A percentile compares a stretch with the other conserved stretches of the same genome.
Evolutionary conservation across 2,888 invertebrate genomes (phyloP).

Genomic region (Atethmia centrago): DNA sequence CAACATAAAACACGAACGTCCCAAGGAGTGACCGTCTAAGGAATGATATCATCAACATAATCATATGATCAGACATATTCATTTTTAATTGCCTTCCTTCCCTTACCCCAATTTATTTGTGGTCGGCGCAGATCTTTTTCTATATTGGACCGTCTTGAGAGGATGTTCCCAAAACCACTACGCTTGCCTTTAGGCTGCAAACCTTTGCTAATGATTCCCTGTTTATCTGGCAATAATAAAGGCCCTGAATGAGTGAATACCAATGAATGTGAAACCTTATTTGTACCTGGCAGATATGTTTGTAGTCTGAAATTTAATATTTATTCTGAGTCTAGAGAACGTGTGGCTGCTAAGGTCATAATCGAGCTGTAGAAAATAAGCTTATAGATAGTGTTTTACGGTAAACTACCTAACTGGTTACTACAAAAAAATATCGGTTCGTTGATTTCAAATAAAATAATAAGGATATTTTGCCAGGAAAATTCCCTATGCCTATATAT

Average conservation of each 20-base stretch:
- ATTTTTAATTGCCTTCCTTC: neutral
- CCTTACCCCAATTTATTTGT: neutral
- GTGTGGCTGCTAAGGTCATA: conserved; percentile 39
- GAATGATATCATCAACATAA: neutral
- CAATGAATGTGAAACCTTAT: neutral
- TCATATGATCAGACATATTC: neutral
- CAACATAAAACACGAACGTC: no score
- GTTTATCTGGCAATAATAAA: neutral
- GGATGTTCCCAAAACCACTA: neutral
- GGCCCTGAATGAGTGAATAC: neutral
- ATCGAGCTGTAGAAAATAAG: neutral
- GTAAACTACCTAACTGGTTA: neutral
- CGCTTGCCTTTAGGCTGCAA: no score
- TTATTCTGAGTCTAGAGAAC: conserved; percentile 18
- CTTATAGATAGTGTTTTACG: conserved; percentile 12
- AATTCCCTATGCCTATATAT: neutral
- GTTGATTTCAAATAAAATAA: neutral
- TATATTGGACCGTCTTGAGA: neutral
- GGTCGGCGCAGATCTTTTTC: accelerated
- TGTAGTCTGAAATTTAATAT: conserved; percentile 11
- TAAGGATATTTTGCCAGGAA: neutral
- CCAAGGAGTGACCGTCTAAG: no score
- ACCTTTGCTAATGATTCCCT: neutral
- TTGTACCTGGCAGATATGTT: neutral
- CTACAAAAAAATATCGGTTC: neutral